These are phyloP conservation scores for Pedicia rivosa DNA, from an alignment of 2,888 invertebrate species.

Conservation along the genomic window DNA sequence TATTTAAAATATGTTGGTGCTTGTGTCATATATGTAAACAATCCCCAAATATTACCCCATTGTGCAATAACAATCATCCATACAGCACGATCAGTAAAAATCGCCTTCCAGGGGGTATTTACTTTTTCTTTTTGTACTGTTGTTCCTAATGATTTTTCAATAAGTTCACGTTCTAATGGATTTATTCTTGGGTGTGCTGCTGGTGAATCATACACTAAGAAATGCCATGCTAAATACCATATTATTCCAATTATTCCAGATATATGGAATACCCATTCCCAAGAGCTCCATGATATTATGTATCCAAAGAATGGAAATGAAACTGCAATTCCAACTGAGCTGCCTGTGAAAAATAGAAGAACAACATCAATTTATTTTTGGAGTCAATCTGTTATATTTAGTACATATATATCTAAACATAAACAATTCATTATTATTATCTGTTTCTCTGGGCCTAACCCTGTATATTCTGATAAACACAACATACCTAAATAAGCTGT, in stretches of 20 bases:
- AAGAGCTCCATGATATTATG: slow-evolving; percentile 45
- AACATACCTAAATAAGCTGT: slow-evolving; percentile 43
- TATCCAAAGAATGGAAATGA: slow-evolving; percentile 55
- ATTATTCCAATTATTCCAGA: slow-evolving; percentile 42
- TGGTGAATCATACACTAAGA: slow-evolving; percentile 46
- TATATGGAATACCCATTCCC: slow-evolving; percentile 56
- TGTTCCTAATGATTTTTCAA: slow-evolving; percentile 37
- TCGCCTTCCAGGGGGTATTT: slow-evolving; percentile 40
- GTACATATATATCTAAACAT: no score
- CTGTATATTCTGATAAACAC: no score
- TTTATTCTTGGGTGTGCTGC: slow-evolving; percentile 47
- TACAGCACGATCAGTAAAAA: slow-evolving; percentile 41
- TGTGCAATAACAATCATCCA: slow-evolving; percentile 49
- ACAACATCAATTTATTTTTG: neutral
- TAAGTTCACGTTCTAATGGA: slow-evolving; percentile 38
- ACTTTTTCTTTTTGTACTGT: slow-evolving; percentile 19
- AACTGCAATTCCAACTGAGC: slow-evolving; percentile 47
- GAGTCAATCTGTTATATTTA: neutral
- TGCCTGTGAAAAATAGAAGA: slow-evolving; percentile 18
- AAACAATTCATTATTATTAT: no score
- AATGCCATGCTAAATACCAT: slow-evolving; percentile 50
- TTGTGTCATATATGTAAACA: slow-evolving; percentile 52
- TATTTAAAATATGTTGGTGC: slow-evolving; percentile 52
- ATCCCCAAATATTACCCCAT: slow-evolving; percentile 51
- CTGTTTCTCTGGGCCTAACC: no score